Conservation (phyloP, 2,113 vertebrate genomes). For the Ia io region DNA sequence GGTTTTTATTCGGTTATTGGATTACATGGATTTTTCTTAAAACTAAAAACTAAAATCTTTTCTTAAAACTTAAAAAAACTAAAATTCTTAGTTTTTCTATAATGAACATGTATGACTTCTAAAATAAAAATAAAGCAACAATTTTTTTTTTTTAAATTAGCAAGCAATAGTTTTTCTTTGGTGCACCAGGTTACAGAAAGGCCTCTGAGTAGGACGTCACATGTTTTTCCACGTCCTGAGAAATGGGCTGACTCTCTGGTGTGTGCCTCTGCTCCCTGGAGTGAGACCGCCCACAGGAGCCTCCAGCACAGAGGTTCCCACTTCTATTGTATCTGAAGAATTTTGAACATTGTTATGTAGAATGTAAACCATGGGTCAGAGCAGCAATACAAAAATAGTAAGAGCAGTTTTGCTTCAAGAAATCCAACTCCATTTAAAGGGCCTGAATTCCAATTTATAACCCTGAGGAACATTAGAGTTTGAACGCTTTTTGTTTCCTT, state of each 20-base stretch:
- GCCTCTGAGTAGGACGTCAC: neutral
- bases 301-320: neutral
- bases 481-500: slow-evolving; percentile 67
- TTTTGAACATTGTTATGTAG: neutral
- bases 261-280: neutral
- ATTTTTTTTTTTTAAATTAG: neutral
- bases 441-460: slow-evolving; percentile 57
- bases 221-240: neutral
- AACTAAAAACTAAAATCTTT: too few species aligned
- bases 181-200: neutral
- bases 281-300: neutral
- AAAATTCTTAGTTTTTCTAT: neutral
- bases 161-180: neutral
- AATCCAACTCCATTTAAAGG: slow-evolving; percentile 61
- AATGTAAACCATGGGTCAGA: slow-evolving; percentile 25
- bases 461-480: slow-evolving; percentile 55
- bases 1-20: neutral
- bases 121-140: neutral
- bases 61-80: neutral
- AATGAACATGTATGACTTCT: neutral
- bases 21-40: neutral
- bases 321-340: neutral
- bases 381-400: slow-evolving; percentile 54
- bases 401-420: slow-evolving; percentile 55
- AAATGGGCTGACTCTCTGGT: neutral